Evolutionary conservation across 2,113 vertebrate genomes (phyloP).

Genomic region (Macrotis lagotis): DNA sequence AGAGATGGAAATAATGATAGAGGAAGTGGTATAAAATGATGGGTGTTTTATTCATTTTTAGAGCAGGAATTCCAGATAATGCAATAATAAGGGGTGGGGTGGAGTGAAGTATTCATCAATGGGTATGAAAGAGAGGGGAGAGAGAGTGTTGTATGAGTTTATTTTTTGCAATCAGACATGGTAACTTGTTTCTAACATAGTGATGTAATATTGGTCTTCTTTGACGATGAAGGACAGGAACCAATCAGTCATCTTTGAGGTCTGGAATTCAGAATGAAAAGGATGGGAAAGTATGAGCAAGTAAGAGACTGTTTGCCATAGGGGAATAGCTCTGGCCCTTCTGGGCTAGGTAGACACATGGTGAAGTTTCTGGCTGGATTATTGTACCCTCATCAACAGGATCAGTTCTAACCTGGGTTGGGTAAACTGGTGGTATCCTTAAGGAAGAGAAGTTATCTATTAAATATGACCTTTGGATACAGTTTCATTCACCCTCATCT

Average conservation of each 20-base stretch:
- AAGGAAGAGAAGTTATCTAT: neutral
- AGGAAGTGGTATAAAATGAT: neutral
- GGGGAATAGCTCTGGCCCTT: neutral
- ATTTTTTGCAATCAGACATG: too few species aligned
- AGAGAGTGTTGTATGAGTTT: neutral
- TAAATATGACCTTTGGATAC: neutral
- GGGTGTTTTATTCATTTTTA: neutral
- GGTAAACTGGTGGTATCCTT: neutral
- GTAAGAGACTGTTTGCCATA: neutral
- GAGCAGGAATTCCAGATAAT: neutral
- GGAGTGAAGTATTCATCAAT: neutral
- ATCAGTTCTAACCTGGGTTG: neutral
- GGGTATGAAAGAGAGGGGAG: neutral
- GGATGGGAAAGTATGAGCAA: neutral
- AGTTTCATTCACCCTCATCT: neutral
- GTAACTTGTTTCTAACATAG: too few species aligned
- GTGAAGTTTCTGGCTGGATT: neutral
- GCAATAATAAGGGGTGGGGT: neutral
- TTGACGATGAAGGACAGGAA: too few species aligned
- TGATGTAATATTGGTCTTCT: too few species aligned
- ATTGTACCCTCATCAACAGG: neutral
- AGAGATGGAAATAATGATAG: neutral
- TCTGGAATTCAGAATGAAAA: neutral
- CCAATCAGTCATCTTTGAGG: too few species aligned
- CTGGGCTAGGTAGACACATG: neutral